These are phyloP conservation scores for Archips xylosteana DNA, from an alignment of 2,888 invertebrate species.

Conservation along the genomic window DNA sequence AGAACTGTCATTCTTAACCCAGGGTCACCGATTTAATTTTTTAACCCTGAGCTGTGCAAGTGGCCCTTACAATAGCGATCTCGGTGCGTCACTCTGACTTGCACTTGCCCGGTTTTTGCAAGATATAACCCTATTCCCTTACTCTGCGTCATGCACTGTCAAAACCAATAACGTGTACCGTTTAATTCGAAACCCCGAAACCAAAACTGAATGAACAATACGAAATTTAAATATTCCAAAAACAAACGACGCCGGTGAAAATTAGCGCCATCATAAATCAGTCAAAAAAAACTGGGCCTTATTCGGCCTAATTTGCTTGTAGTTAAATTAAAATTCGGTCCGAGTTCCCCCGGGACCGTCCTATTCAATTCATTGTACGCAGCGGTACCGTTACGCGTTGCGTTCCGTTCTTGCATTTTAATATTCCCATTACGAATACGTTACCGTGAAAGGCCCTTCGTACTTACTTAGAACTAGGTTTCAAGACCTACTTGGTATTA, in stretches of 20 bases:
- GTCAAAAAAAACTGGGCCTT: slow-evolving; percentile 5
- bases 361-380: slow-evolving; percentile 42
- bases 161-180: not conserved
- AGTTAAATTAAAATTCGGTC: slow-evolving; percentile 15
- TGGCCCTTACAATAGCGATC: no score
- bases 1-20: no score
- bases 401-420: slow-evolving; percentile 44
- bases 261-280: slow-evolving; percentile 19
- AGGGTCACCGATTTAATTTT: no score
- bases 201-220: slow-evolving; percentile 17
- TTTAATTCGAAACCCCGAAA: not conserved
- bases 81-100: no score
- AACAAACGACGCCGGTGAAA: not conserved
- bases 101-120: no score
- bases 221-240: slow-evolving; percentile 17
- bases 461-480: slow-evolving; percentile 11
- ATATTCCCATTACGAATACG: slow-evolving; percentile 19
- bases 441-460: slow-evolving; percentile 15
- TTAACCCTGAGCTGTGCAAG: no score
- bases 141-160: not conserved
- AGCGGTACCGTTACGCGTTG: slow-evolving; percentile 61
- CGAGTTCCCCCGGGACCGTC: slow-evolving; percentile 12
- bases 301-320: slow-evolving; percentile 13
- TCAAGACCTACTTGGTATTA: not conserved
- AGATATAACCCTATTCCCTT: no score